Evolutionary conservation across 2,888 invertebrate genomes (phyloP).

Genomic region (Dolichomitus sp.): DNA sequence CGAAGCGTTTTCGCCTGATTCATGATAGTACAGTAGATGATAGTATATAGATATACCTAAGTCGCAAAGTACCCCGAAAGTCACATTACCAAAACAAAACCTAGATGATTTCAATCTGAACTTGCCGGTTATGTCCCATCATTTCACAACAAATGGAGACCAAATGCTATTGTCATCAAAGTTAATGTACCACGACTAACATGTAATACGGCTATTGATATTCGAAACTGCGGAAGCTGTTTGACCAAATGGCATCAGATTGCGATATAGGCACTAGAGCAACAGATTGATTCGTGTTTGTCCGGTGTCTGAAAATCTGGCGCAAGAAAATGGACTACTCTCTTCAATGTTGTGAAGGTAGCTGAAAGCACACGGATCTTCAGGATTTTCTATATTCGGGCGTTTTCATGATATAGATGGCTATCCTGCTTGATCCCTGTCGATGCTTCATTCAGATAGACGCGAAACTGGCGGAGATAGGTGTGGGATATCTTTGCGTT

Average conservation of each 20-base stretch:
- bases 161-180: not conserved
- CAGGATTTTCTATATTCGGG: conserved; percentile 32
- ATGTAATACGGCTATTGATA: conserved; percentile 16
- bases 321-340: not conserved
- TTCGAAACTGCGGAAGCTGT: conserved; percentile 25
- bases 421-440: conserved; percentile 72
- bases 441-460: conserved; percentile 79
- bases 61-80: not conserved
- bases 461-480: conserved; percentile 38
- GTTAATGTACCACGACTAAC: conserved; percentile 9
- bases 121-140: not conserved
- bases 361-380: not conserved
- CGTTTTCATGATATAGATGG: conserved; percentile 28
- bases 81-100: not conserved
- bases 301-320: not conserved
- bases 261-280: conserved; percentile 22
- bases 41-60: not conserved
- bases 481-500: conserved; percentile 40
- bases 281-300: conserved; percentile 8
- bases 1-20: not conserved
- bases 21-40: not conserved
- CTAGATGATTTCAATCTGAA: not conserved
- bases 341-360: not conserved
- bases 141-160: conserved; percentile 9
- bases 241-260: conserved; percentile 33